Base-by-base conservation (phyloP, 2,888 invertebrate genomes). In the Stratiomys singularior region DNA sequence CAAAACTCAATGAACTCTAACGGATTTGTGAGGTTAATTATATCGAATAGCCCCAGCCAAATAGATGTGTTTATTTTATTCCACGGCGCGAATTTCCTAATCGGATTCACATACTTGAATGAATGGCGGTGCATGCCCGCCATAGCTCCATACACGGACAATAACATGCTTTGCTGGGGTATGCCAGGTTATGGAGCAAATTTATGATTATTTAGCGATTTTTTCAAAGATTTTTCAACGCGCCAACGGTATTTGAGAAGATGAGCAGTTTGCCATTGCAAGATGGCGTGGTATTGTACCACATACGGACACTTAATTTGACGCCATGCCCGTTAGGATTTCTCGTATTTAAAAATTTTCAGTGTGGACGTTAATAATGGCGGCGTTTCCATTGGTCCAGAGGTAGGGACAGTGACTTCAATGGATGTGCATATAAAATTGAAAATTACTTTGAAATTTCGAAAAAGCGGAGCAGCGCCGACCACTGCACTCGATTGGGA, bases 1-100 rank as follows among this genome's bases (percentile, higher is more conserved):
- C 58, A 23, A 74, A 60, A 74, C 74, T 74, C 74, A 74, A 74
- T 74, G 74, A 74, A 74, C 74, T 74, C 58, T 74, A 74, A 74
- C 74, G 74, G 74, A 58, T 23, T 25, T 58, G 60, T 60, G 74
- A 58, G 69, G 69, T 69, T 69, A 69, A 46, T 69, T 69, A 69
- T 69, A 69, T 69, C 69, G 46, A 69, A 69, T 47, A 30, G 69
- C 46, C 69, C 15, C 18, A 9, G 46, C 30, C 30, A 47, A 69
- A 69, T 69, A 25, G 46, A 69, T 69, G 69, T 69, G 69, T 69
- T 69, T 69, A 69, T 69, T 69, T 69, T 69, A 47, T 47, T 46
- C 69, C 47, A 69, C 30, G 69, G 69, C 44, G 69, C 69, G 46
- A 69, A 69, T 69, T 69, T 69, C 46, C 69, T 69, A 69, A 69